Evolutionary conservation across 2,113 vertebrate species (phyloP), one percentile per base, ranked within the genome.

Genomic region (Embiotoca jacksoni): DNA sequence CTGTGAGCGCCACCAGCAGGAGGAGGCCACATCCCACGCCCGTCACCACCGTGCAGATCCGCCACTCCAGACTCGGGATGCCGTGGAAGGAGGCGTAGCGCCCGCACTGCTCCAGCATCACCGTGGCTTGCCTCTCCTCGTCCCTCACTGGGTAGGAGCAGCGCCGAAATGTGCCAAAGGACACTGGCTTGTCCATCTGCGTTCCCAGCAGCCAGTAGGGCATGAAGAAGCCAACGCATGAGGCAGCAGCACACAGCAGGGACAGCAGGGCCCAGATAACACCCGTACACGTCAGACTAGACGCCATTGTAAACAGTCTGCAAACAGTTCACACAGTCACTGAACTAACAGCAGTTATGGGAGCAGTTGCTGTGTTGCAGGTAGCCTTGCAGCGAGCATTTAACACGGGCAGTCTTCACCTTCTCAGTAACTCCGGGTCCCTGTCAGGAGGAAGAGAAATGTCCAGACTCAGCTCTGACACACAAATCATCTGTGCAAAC

Each of bases 171-270:
- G 98, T 98, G 63, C 98, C 97, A 0, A 99, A 99, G 63, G 97
- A 99, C 86, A 99, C 98, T 0, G 97, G 94, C 85, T 97, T 99
- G 91, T 96, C 96, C 95, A 99, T 95, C 91, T 99, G 98, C 5
- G 95, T 96, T 0, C 98, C 98, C 93, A 99, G 92, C 55, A 99
- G 96, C 98, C 98, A 99, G 92, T 99, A 99, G 50, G 98, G 98
- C 98, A 99, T 98, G 84, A 99, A 99, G 94, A 98, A 99, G 9
- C 98, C 98, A 74, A 98, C 96, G 0, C 98, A 99, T 79, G 97
- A 97, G 16, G 96, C 92, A 0, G 94, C 96, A 0, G 98, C 97
- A 0, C 96, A 97, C 9, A 99, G 92, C 82, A 99, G 95, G 9
- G 98, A 99, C 69, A 99, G 94, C 79, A 98, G 86, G 33, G 98